Conservation (phyloP, 1,140 invertebrate genomes). For the Acromyrmex echinatior region DNA sequence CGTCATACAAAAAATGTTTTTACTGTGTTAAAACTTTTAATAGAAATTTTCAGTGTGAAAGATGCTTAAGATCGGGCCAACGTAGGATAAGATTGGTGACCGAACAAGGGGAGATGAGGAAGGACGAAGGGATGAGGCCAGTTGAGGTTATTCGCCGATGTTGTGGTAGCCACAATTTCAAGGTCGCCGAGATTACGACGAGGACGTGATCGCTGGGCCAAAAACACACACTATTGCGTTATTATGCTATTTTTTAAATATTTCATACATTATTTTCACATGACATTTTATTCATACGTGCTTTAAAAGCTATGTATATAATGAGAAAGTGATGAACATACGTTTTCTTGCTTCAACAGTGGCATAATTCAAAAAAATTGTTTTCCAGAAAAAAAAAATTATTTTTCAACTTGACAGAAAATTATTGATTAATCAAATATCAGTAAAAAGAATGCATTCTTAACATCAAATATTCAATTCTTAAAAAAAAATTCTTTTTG, state of each 20-base stretch:
- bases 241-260: slow-evolving; percentile 52
- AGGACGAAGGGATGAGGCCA: slow-evolving; percentile 65
- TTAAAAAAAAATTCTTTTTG: too few relatives aligned
- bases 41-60: slow-evolving; percentile 46
- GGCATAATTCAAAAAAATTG: too few relatives aligned
- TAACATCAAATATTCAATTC: too few relatives aligned
- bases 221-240: slow-evolving; percentile 29
- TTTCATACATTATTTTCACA: slow-evolving; percentile 55
- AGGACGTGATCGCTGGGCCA: slow-evolving; percentile 76
- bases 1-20: neutral
- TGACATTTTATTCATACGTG: neutral
- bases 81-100: slow-evolving; percentile 47
- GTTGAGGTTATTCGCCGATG: slow-evolving; percentile 77
- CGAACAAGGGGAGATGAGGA: slow-evolving; percentile 52
- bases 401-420: too few relatives aligned
- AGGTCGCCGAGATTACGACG: slow-evolving; percentile 81
- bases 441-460: too few relatives aligned
- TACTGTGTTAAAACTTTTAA: neutral
- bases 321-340: neutral
- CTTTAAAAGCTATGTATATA: neutral
- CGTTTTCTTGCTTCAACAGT: too few relatives aligned
- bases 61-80: slow-evolving; percentile 58
- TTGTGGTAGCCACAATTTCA: slow-evolving; percentile 77
- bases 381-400: too few relatives aligned
- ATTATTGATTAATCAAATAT: too few relatives aligned